phyloP scores from a whole-genome alignment of 2,888 invertebrate species.

The Theretra japonica region DNA sequence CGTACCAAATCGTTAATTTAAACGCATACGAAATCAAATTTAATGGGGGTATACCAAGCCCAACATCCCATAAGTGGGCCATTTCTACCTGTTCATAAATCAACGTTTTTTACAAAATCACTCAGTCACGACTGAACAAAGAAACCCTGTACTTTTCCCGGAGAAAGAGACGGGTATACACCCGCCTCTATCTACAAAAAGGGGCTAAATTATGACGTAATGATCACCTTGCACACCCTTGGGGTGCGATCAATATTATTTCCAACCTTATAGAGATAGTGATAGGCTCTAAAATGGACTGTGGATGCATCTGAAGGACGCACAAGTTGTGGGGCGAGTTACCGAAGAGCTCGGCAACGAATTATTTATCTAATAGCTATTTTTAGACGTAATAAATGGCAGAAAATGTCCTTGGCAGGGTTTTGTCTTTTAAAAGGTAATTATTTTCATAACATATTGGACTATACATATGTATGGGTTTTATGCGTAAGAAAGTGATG shows the following conservation, averaged over 20 bases:
- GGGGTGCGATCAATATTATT: neutral
- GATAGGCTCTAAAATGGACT: neutral
- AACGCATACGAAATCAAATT: constrained; percentile 5
- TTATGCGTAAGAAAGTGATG: too few species aligned
- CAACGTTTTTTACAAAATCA: constrained; percentile 23
- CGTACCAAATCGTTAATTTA: constrained; percentile 10
- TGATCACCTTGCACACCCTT: constrained; percentile 36
- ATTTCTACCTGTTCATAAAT: constrained; percentile 24
- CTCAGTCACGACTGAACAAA: constrained; percentile 39
- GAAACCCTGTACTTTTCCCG: constrained; percentile 33
- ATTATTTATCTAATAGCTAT: constrained; percentile 18
- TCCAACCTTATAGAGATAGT: neutral
- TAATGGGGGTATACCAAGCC: neutral
- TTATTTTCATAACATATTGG: too few species aligned
- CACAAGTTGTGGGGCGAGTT: constrained; percentile 21
- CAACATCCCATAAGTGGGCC: constrained; percentile 7
- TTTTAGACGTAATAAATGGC: constrained; percentile 8
- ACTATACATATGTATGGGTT: too few species aligned
- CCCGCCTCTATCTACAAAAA: constrained; percentile 35
- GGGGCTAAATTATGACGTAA: constrained; percentile 45
- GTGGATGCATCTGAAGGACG: constrained; percentile 17
- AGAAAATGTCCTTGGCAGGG: neutral
- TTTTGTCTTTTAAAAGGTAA: neutral
- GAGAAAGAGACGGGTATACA: constrained; percentile 16
- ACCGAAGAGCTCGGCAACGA: constrained; percentile 22